These are phyloP conservation scores for Macropus fuliginosus DNA, from an alignment of 2,797 vertebrate genomes.

Conservation along the genomic window DNA sequence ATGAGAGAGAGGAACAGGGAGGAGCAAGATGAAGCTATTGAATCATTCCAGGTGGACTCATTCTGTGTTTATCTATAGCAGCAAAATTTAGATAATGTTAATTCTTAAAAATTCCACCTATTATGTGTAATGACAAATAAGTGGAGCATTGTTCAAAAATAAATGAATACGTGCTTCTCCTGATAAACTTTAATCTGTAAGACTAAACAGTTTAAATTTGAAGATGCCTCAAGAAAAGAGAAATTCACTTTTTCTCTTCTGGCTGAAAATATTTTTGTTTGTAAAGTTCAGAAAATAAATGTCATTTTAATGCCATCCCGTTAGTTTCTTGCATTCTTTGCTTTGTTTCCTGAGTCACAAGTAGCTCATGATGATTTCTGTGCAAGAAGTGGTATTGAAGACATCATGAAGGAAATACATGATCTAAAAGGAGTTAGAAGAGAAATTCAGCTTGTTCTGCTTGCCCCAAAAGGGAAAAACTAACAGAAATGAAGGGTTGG, in stretches of 20 bases:
- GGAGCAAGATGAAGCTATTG: not conserved
- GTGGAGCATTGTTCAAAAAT: not conserved
- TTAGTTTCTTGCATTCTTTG: not conserved
- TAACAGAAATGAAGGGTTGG: not conserved
- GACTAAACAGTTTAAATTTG: not conserved
- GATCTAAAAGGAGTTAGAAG: not conserved
- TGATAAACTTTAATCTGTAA: not conserved
- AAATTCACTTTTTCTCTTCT: not conserved
- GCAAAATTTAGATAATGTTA: fast-evolving
- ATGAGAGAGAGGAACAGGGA: not conserved
- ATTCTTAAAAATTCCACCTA: not conserved
- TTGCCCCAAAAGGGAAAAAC: not conserved
- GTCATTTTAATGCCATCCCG: not conserved
- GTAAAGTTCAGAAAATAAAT: constrained; percentile 12
- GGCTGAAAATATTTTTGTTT: not conserved
- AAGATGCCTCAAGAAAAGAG: not conserved
- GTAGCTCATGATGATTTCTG: not conserved
- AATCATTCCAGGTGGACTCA: not conserved
- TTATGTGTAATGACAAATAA: not conserved
- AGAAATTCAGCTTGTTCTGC: not conserved
- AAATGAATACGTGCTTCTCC: not conserved
- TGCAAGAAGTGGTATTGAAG: not conserved
- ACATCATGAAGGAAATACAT: not conserved
- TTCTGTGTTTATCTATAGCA: not conserved
- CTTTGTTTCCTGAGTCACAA: not conserved